Evolutionary conservation across 2,888 invertebrate genomes (phyloP), one percentile per base, ranked within the genome.

Genomic region (Oeneis ivallda): DNA sequence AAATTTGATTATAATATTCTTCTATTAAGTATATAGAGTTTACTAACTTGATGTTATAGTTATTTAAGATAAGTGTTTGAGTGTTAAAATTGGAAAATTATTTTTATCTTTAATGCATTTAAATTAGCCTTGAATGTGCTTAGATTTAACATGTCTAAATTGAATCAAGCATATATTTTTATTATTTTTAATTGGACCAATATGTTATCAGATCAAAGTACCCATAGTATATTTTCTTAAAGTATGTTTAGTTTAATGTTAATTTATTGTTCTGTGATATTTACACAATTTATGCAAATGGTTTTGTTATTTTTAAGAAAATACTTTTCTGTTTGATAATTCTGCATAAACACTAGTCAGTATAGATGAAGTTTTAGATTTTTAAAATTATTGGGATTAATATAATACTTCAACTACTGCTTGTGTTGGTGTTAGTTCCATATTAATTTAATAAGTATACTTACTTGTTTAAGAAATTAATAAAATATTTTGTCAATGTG

Each of bases 211-310:
- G 37, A 37, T 39, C 15, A 37, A 9, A 37, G 19, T 13, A 26
- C 15, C 8, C 19, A 17, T 19, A 37, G 32, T 57, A 34, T 45
- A 45, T 58, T 58, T 58, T 41, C n/a, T 58, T 15, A 34, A 53
- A 37, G 9, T 45, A 32, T 43, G 32, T 43, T 47, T 34, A 26
- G 8, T 57, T 43, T 43, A 34, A 32, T 45, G 3, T 47, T 58
- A 58, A 58, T 47, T 58, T 47, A 32, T 50, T 50, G 26, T 32
- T 58, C 58, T 58, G 58, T 58, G 58, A 58, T 58, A 57, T 57
- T 41, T 43, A 41, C 41, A n/a, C 43, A 39, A 41, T 43, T 57
- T 41, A 41, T 15, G 11, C 10, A 34, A 45, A 34, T 45, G 11
- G 10, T 54, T 32, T 52, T 6, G 13, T 41, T 47, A 3, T 15